These are phyloP conservation scores for Bufo gargarizans DNA, from an alignment of 2,113 vertebrate species.

Conservation along the genomic window DNA sequence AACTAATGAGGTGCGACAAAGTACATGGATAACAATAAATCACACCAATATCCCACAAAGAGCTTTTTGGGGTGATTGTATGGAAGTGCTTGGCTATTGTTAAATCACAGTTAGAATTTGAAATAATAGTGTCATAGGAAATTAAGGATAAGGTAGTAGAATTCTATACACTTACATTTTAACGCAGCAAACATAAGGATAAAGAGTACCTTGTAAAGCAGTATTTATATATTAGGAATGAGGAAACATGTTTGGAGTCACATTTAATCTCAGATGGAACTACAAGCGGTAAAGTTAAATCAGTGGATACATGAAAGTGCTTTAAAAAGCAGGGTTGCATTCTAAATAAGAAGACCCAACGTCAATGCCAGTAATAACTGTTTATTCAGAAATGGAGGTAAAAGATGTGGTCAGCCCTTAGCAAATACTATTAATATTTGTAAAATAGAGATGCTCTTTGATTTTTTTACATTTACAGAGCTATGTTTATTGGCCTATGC, in stretches of 20 bases:
- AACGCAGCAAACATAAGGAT: slow-evolving; percentile 47
- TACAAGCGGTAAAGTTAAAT: slow-evolving; percentile 43
- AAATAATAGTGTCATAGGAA: slow-evolving; percentile 56
- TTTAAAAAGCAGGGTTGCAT: slow-evolving; percentile 31
- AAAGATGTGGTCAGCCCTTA: slow-evolving; percentile 50
- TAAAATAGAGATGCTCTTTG: slow-evolving; percentile 38
- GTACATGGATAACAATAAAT: slow-evolving; percentile 55
- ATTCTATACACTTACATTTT: slow-evolving; percentile 39
- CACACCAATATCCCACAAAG: slow-evolving; percentile 52
- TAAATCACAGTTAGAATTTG: slow-evolving; percentile 46
- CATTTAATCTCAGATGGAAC: slow-evolving; percentile 49
- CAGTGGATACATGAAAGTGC: slow-evolving; percentile 42
- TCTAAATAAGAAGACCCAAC: slow-evolving; percentile 30
- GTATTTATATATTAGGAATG: slow-evolving; percentile 44
- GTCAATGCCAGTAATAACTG: slow-evolving; percentile 52
- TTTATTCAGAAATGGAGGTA: slow-evolving; percentile 53
- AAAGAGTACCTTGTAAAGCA: slow-evolving; percentile 46
- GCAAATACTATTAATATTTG: slow-evolving; percentile 53
- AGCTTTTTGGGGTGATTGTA: slow-evolving; percentile 46
- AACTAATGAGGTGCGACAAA: slow-evolving; percentile 59
- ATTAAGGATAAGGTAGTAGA: slow-evolving; percentile 42
- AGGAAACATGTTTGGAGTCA: slow-evolving; percentile 51
- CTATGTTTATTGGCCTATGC: neutral
- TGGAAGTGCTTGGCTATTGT: slow-evolving; percentile 21
- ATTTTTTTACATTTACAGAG: slow-evolving; percentile 30